Evolutionary conservation across 2,888 invertebrate species (phyloP), one percentile per base, ranked within the genome.

Genomic region (Falcaria lacertinaria): DNA sequence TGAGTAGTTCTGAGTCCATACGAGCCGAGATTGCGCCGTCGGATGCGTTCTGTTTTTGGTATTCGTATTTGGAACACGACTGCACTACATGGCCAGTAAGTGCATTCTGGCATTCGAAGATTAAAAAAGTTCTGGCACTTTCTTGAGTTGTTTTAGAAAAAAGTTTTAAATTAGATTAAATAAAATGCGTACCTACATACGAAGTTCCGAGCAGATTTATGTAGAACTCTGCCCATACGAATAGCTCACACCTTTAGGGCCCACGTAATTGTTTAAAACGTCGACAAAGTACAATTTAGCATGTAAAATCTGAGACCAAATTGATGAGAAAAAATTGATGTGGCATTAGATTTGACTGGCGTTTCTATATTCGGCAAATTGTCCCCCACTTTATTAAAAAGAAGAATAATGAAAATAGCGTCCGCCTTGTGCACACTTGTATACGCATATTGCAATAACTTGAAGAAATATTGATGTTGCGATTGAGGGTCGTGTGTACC

Each of bases 31-130:
- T 51, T 54, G 52, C 64, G 60, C 65, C 61, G 75, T 76, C 65
- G 67, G 70, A 78, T 73, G 72, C 75, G 62, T 72, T n/a, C n/a
- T n/a, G n/a, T n/a, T n/a, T 74, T 69, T 67, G 55, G 68, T 72
- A 72, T 73, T 72, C 66, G 66, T 58, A 69, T 64, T 63, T 60
- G 52, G 58, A 57, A 62, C 44, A 44, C 51, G 54, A 58, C 63
- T 60, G 62, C 52, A 52, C 56, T 55, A 51, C 54, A 62, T 64
- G 56, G 54, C 50, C 41, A 48, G 55, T 52, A 52, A 69, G 66
- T 69, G 59, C 63, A 64, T 60, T 58, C 42, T 36, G 45, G 59
- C 63, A 64, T 60, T 58, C 42, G 38, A 46, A 47, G 50, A 52
- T 50, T 53, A 57, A 57, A 48, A 36, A 48, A 50, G 48, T 50